Percentiles rank a stretch among this genome's conserved stretches.
Conservation (phyloP, 1,140 invertebrate species). For the Drosophila sturtevanti region DNA sequence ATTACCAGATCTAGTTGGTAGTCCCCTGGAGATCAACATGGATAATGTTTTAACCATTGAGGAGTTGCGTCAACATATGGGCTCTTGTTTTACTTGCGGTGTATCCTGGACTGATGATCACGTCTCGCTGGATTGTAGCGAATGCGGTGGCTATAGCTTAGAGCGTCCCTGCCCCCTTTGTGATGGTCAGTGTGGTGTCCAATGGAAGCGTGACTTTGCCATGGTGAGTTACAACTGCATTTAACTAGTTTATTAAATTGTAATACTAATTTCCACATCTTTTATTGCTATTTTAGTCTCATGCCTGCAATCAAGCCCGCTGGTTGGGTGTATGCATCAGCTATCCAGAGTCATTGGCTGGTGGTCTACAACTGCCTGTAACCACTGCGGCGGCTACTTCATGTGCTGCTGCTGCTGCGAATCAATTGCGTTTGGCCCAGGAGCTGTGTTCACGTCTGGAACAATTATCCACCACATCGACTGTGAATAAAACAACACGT, state of each 20-base stretch:
- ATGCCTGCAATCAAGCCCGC: conserved; percentile 88
- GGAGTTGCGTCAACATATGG: conserved; percentile 87
- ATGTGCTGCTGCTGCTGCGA: conserved; percentile 67
- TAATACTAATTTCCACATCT: conserved; percentile 7
- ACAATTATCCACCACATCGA: conserved; percentile 83
- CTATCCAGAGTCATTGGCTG: conserved; percentile 82
- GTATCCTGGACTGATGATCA: conserved; percentile 92
- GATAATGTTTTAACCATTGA: conserved; percentile 87
- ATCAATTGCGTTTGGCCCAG: conserved; percentile 78
- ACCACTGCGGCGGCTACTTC: conserved; percentile 53
- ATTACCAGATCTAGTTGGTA: conserved; percentile 78
- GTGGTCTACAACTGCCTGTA: conserved; percentile 65
- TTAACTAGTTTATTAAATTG: conserved; percentile 13
- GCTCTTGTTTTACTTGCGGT: conserved; percentile 91
- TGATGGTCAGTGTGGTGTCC: conserved; percentile 88
- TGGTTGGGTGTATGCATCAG: conserved; percentile 88
- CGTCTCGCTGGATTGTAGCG: conserved; percentile 90
- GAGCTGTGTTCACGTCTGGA: conserved; percentile 84
- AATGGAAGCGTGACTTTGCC: conserved; percentile 91
- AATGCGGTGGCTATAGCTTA: conserved; percentile 92
- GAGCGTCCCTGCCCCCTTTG: conserved; percentile 90
- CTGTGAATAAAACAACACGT: conserved; percentile 63
- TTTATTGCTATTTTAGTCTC: conserved; percentile 85
- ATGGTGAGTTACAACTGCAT: conserved; percentile 84
- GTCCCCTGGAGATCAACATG: conserved; percentile 77